Base-by-base conservation (phyloP, 2,113 vertebrate genomes). In the Crypturellus undulatus region DNA sequence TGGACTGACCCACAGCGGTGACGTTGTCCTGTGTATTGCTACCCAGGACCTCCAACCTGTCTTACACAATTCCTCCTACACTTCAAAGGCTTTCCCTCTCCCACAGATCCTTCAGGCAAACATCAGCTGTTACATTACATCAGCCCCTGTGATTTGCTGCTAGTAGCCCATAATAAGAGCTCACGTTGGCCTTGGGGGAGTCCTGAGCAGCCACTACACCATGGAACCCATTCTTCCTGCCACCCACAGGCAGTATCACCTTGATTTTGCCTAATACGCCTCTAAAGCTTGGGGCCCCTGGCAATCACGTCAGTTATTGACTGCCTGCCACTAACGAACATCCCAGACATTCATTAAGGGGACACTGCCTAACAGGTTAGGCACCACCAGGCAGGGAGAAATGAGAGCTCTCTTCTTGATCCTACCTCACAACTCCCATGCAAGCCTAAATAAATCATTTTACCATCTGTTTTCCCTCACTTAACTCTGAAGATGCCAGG, bases 11-110 rank as follows among this genome's bases (percentile, higher is more conserved):
- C 43, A 58, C 21, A 52, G 21, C 15, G 28, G 40, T 30, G 12
- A 45, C 5, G 2, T 62, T 56, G 30, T 68, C 71, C 45, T 71
- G 2, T 21, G 25, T 47, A 17, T 30, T 68, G 13, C 36, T 47
- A 59, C 21, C 42, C 25, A 32, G 19, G 42, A 21, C 47, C 34
- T 32, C 9, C n/a, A 42, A 17, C 25, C 19, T 7, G 15, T 8
- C 17, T 36, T 22, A 8, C 0, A 52, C 19, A 64, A 36, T 64
- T 32, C 9, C 17, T 78, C 16, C 36, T 36, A 11, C 0, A 0
- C 8, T 52, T 49, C 45, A 81, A 32, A 59, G 21, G 49, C 28
- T 21, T 30, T 56, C 20, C 11, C 34, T 26, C 19, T 63, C 76
- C 36, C 32, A 59, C 22, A 58, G 65, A 78, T 17, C 15, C 47